Conservation (phyloP, 2,113 vertebrate species). For the Suncus etruscus region DNA sequence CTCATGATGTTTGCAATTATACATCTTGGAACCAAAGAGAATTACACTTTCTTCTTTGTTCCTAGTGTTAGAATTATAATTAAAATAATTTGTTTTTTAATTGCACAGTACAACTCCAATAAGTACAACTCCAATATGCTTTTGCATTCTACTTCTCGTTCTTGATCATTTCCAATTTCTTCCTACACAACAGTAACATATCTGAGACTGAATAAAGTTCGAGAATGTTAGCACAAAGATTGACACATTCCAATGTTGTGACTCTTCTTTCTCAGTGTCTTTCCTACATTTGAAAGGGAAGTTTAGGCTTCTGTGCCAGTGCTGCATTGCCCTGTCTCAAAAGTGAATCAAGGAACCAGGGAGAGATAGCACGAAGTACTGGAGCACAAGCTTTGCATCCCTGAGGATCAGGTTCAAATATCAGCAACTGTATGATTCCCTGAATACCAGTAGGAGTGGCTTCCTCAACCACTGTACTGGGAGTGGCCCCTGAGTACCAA, state of each 20-base stretch:
- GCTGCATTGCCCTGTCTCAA: background rate
- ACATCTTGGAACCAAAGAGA: background rate
- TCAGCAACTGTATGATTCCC: too few relatives aligned
- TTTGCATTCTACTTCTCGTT: constrained; percentile 34
- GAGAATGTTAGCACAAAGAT: background rate
- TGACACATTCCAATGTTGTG: background rate
- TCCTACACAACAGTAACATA: background rate
- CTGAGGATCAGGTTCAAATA: too few relatives aligned
- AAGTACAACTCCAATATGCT: constrained; percentile 24
- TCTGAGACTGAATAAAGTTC: constrained; percentile 18
- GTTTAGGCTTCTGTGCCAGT: background rate
- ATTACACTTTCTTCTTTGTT: background rate
- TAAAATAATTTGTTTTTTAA: background rate
- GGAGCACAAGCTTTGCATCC: too few relatives aligned
- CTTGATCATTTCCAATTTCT: background rate
- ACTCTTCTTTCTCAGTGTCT: background rate
- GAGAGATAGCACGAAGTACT: background rate
- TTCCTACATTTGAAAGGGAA: background rate
- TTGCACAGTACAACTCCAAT: background rate
- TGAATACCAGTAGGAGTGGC: too few relatives aligned
- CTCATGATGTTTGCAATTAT: background rate
- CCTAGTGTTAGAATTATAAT: background rate
- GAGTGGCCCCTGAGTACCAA: too few relatives aligned
- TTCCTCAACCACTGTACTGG: too few relatives aligned
- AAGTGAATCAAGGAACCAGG: background rate